These are phyloP conservation scores for Lordiphosa stackelbergi DNA, from an alignment of 1,140 invertebrate species.

Conservation along the genomic window DNA sequence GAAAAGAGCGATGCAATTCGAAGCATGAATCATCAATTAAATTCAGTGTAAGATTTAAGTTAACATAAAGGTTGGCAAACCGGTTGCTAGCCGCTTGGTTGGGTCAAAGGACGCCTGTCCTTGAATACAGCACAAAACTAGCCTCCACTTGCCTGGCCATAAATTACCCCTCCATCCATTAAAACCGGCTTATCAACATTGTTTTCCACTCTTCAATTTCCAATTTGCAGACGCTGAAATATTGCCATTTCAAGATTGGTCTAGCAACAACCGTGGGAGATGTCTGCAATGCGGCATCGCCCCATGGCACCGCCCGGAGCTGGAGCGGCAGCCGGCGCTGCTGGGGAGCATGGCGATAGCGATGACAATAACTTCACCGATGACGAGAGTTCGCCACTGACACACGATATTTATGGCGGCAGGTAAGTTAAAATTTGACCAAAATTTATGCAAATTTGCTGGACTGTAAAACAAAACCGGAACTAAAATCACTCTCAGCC, in stretches of 20 bases:
- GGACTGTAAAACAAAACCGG: conserved; percentile 25
- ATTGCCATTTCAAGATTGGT: conserved; percentile 35
- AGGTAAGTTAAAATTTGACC: conserved; percentile 81
- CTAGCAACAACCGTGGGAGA: conserved; percentile 66
- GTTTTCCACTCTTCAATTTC: conserved; percentile 32
- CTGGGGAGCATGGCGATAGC: conserved; percentile 79
- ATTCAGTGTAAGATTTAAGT: background rate
- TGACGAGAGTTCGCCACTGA: conserved; percentile 89
- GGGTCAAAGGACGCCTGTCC: conserved; percentile 60
- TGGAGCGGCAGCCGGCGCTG: conserved; percentile 24
- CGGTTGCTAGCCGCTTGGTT: conserved; percentile 16
- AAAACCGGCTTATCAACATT: conserved; percentile 55
- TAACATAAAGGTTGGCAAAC: conserved; percentile 10
- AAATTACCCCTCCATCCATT: conserved; percentile 28
- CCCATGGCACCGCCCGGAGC: conserved; percentile 80
- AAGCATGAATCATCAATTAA: conserved; percentile 19
- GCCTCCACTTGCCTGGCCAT: conserved; percentile 21
- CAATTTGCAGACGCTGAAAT: conserved; percentile 36
- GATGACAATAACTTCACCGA: conserved; percentile 89
- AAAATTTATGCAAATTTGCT: conserved; percentile 48
- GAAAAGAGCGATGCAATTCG: background rate
- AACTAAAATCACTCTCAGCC: conserved; percentile 29
- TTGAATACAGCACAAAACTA: conserved; percentile 24
- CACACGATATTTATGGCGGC: conserved; percentile 89
- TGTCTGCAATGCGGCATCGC: conserved; percentile 77